Percentiles rank a stretch among this genome's conserved stretches.
These are phyloP conservation scores for Pantherophis vulpinus DNA, from an alignment of 2,797 vertebrate genomes.

Conservation along the genomic window DNA sequence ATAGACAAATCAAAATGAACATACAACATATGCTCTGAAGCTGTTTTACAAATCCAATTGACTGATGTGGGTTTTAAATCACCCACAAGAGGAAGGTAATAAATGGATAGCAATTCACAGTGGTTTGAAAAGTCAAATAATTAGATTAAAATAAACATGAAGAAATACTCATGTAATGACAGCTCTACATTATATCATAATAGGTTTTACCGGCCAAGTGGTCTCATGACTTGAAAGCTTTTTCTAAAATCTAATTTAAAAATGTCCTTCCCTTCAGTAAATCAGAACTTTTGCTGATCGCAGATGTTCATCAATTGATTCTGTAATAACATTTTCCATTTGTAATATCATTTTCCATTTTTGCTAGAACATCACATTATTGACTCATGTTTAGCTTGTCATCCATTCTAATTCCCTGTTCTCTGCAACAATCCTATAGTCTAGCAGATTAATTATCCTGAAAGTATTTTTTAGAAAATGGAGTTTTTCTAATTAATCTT, in stretches of 20 bases:
- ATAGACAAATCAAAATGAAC: neutral
- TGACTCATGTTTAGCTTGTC: slow-evolving; percentile 17
- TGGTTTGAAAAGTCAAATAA: neutral
- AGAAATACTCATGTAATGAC: neutral
- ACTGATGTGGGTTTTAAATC: neutral
- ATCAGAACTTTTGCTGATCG: slow-evolving; percentile 11
- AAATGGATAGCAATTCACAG: neutral
- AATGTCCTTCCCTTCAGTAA: neutral
- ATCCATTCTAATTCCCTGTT: slow-evolving; percentile 9
- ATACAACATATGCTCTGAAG: neutral
- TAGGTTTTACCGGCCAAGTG: neutral
- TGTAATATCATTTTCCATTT: slow-evolving; percentile 23
- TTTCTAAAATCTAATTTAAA: neutral
- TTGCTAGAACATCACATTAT: slow-evolving; percentile 9
- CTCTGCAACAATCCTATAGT: slow-evolving; percentile 2
- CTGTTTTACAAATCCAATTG: neutral
- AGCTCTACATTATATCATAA: neutral
- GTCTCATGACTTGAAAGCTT: neutral
- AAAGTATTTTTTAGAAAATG: slow-evolving; percentile 30
- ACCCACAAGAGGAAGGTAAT: neutral
- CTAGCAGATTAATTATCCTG: slow-evolving; percentile 26
- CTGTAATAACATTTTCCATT: slow-evolving; percentile 20
- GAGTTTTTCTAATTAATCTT: slow-evolving; percentile 34
- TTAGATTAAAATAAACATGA: neutral
- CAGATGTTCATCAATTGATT: slow-evolving; percentile 22